Conservation (phyloP, 2,797 vertebrate species). For the Manis crassicaudata region DNA sequence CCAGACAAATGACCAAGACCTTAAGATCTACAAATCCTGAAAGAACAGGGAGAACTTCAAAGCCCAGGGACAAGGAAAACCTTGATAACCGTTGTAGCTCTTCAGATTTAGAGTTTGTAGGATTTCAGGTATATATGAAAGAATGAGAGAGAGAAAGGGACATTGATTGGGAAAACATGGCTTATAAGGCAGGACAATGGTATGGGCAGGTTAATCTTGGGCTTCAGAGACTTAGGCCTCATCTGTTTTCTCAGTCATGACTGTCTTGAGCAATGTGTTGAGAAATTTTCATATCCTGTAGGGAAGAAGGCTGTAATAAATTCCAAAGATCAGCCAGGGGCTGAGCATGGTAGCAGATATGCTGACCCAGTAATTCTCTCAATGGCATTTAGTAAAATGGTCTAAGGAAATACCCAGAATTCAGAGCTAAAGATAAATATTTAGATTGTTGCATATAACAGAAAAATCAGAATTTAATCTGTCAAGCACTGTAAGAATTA, state of each 20-base stretch:
- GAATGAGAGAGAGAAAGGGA: background rate
- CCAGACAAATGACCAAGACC: background rate
- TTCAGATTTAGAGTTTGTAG: background rate
- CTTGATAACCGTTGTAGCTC: background rate
- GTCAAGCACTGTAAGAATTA: background rate
- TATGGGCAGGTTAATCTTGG: background rate
- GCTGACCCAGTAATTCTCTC: background rate
- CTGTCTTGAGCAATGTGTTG: background rate
- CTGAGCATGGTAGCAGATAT: background rate
- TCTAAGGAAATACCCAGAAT: constrained; percentile 11
- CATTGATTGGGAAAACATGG: background rate
- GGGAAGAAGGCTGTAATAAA: background rate
- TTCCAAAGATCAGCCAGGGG: background rate
- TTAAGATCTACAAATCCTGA: background rate
- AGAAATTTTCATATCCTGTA: background rate
- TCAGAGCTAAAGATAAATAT: background rate
- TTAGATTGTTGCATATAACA: constrained; percentile 6
- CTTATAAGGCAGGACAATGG: background rate
- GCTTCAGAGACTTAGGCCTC: background rate
- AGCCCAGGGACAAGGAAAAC: background rate
- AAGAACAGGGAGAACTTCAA: background rate
- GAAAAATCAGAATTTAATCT: constrained; percentile 7
- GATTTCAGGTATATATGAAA: background rate
- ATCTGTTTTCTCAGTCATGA: background rate
- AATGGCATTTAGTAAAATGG: background rate